Evolutionary conservation across 2,113 vertebrate species (phyloP), one percentile per base, ranked within the genome.

Genomic region (Laticauda laticaudata): DNA sequence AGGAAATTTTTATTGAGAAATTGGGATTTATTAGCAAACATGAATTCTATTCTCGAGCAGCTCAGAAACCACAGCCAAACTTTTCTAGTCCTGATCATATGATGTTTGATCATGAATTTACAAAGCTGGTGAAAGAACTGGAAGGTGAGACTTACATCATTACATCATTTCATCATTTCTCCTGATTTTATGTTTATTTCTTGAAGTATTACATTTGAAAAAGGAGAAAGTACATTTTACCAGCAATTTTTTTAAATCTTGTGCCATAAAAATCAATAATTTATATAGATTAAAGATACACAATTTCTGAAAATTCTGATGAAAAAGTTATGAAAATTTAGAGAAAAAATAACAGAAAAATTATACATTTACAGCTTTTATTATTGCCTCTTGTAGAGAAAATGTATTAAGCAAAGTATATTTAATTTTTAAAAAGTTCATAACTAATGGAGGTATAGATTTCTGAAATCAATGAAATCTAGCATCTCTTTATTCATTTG

Each of bases 71-170:
- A 0, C 99, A 99, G 96, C 99, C 99, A 0, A 97, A 98, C 91
- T 99, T 99, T 93, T 98, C 98, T 4, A 98, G 98, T 94, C 99
- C 99, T 8, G 99, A 99, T 81, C 98, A 98, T 96, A 99, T 99
- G 99, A 98, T 99, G 97, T 99, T 99, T 86, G 99, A 99, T 97
- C 99, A 99, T 51, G 99, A 99, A 95, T 99, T 99, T 97, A 99
- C 99, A 64, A 99, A 99, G 94, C 97, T 99, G 56, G 98, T 99
- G 11, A 99, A 99, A 96, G 99, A 99, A 75, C 96, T 99, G 92
- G 99, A 99, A 96, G 99, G 99, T 99, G 95, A 98, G 98, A 88
- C 29, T 23, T 55, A 1, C 34, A 39, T 39, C 34, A 39, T 39
- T 39, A 39, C 34, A 39, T 39, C 34, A 39, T 18, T 92, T 3